Evolutionary conservation across 1,140 invertebrate genomes (phyloP).

Genomic region (Hermetia illucens): DNA sequence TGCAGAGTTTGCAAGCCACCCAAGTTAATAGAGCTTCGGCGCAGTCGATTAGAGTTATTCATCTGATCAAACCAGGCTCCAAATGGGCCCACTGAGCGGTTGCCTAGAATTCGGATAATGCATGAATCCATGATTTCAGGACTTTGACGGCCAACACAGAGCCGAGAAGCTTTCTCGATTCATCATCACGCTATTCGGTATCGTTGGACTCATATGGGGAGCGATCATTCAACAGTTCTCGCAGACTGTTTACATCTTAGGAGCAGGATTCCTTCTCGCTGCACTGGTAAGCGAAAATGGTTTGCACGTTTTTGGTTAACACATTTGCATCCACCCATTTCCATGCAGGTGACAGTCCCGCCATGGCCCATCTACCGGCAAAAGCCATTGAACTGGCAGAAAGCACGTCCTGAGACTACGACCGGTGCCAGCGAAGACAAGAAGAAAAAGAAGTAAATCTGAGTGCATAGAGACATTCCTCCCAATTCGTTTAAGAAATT

Average conservation of each 20-base stretch:
- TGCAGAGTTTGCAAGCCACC: not conserved
- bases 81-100: slow-evolving; percentile 6
- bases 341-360: slow-evolving; percentile 60
- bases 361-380: slow-evolving; percentile 86
- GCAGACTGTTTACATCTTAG: slow-evolving; percentile 85
- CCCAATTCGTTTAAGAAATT: no score
- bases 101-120: not conserved
- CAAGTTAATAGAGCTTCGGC: slow-evolving; percentile 5
- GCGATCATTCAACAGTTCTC: slow-evolving; percentile 91
- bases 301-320: not conserved
- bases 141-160: slow-evolving; percentile 80
- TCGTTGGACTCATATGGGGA: slow-evolving; percentile 81
- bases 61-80: slow-evolving; percentile 4
- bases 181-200: slow-evolving; percentile 78
- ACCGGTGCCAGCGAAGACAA: slow-evolving; percentile 17
- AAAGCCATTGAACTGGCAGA: slow-evolving; percentile 85
- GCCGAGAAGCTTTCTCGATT: slow-evolving; percentile 78
- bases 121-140: slow-evolving; percentile 35
- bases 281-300: slow-evolving; percentile 48
- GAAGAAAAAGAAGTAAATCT: slow-evolving; percentile 26
- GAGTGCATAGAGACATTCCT: no score
- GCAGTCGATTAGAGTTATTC: slow-evolving; percentile 6
- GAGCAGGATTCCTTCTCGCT: slow-evolving; percentile 75
- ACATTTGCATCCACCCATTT: slow-evolving; percentile 4
- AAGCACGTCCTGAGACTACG: slow-evolving; percentile 33